phyloP scores from a whole-genome alignment of 2,113 vertebrate species.

The Muscicapa adusta region DNA sequence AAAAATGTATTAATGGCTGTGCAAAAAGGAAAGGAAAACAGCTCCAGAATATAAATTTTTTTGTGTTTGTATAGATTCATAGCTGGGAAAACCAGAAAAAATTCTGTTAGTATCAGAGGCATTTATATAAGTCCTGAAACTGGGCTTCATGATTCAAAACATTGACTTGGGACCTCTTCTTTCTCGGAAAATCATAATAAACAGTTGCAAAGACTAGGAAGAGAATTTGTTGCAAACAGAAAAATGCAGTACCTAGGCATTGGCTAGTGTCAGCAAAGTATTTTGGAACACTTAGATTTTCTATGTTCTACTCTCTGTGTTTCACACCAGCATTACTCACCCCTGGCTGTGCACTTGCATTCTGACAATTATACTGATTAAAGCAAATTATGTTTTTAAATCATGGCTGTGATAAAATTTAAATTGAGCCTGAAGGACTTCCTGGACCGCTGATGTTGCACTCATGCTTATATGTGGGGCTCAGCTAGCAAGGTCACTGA shows the following conservation, averaged over 20 bases:
- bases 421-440: not conserved
- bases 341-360: not conserved
- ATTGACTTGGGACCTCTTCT: not conserved
- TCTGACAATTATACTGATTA: not conserved
- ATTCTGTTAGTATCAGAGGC: not conserved
- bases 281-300: not conserved
- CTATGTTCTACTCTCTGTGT: accelerated
- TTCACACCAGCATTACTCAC: not conserved
- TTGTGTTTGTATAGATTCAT: not conserved
- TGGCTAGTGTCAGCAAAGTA: not conserved
- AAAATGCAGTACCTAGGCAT: not conserved
- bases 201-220: not conserved
- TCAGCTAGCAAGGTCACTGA: not conserved
- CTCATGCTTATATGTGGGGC: accelerated
- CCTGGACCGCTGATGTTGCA: not conserved
- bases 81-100: not conserved
- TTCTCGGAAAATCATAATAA: not conserved
- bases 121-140: not conserved
- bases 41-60: not conserved
- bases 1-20: constrained; percentile 23
- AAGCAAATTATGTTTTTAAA: not conserved
- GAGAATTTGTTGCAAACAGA: not conserved
- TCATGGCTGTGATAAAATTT: not conserved
- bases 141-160: not conserved
- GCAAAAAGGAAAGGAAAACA: not conserved